Evolutionary conservation across 2,113 vertebrate species (phyloP).

Genomic region (Eulemur rufifrons): DNA sequence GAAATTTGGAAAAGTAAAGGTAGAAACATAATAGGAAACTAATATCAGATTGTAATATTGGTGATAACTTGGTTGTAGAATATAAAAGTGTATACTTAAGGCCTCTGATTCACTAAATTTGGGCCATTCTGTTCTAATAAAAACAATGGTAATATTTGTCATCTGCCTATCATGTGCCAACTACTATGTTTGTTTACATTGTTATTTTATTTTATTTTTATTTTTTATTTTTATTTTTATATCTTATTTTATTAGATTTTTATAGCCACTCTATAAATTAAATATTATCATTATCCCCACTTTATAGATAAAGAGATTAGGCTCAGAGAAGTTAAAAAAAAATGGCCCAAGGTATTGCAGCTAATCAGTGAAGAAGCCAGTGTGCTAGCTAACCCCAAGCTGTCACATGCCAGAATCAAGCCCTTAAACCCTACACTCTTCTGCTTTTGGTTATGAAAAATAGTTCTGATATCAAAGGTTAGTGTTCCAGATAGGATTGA

Average conservation of each 20-base stretch:
- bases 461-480: not conserved
- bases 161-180: not conserved
- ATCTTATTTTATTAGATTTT: not conserved
- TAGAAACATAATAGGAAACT: not conserved
- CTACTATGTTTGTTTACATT: not conserved
- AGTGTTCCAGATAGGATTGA: not conserved
- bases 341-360: not conserved
- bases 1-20: not conserved
- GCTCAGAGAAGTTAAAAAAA: not conserved
- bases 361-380: not conserved
- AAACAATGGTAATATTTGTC: not conserved
- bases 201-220: not conserved
- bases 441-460: not conserved
- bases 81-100: not conserved
- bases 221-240: too few relatives aligned
- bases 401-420: not conserved
- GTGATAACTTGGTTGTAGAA: not conserved
- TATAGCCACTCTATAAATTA: not conserved
- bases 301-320: not conserved
- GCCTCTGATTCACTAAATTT: not conserved
- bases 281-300: not conserved
- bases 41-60: not conserved
- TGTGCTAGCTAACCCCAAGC: not conserved
- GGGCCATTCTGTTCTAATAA: not conserved
- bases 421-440: not conserved